Percentiles rank a stretch among this genome's conserved stretches.
Conservation (phyloP, 2,797 vertebrate genomes). For the Tarsius wallacei region DNA sequence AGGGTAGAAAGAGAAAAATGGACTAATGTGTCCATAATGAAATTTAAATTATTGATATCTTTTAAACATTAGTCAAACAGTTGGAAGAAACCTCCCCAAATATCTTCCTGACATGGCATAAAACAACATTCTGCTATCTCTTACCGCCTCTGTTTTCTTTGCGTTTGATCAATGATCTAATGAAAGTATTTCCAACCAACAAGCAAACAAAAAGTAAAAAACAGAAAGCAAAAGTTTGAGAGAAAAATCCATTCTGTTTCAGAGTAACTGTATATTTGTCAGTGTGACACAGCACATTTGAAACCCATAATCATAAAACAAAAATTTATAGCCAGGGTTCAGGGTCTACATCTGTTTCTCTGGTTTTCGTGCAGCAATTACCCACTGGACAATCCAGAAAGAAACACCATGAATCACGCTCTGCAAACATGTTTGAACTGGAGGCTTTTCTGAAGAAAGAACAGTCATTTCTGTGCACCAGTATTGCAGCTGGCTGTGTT, state of each 20-base stretch:
- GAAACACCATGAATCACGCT: slow-evolving; percentile 89
- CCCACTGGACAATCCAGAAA: slow-evolving; percentile 91
- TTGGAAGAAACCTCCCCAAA: slow-evolving; percentile 69
- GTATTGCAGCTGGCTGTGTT: slow-evolving; percentile 61
- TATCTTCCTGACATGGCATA: slow-evolving; percentile 40
- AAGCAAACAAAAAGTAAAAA: slow-evolving; percentile 84
- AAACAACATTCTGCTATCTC: slow-evolving; percentile 70
- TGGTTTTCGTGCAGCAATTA: slow-evolving; percentile 91
- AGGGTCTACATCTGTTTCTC: slow-evolving; percentile 92
- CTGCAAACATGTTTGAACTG: slow-evolving; percentile 86
- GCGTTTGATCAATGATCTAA: slow-evolving; percentile 81
- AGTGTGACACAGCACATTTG: slow-evolving; percentile 91
- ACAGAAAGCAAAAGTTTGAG: slow-evolving; percentile 86
- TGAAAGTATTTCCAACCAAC: slow-evolving; percentile 87
- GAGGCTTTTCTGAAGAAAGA: slow-evolving; percentile 84
- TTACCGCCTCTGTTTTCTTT: slow-evolving; percentile 77
- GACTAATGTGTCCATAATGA: slow-evolving; percentile 83
- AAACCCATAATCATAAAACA: slow-evolving; percentile 93
- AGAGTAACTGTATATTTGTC: slow-evolving; percentile 90
- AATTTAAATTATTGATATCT: slow-evolving; percentile 76
- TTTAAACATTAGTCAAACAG: slow-evolving; percentile 81
- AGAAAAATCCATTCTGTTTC: slow-evolving; percentile 89
- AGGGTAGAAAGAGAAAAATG: slow-evolving; percentile 70
- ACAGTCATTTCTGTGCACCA: slow-evolving; percentile 62
- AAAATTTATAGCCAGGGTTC: slow-evolving; percentile 91